Conservation (phyloP, 1,140 invertebrate genomes). For the Agrilus planipennis region DNA sequence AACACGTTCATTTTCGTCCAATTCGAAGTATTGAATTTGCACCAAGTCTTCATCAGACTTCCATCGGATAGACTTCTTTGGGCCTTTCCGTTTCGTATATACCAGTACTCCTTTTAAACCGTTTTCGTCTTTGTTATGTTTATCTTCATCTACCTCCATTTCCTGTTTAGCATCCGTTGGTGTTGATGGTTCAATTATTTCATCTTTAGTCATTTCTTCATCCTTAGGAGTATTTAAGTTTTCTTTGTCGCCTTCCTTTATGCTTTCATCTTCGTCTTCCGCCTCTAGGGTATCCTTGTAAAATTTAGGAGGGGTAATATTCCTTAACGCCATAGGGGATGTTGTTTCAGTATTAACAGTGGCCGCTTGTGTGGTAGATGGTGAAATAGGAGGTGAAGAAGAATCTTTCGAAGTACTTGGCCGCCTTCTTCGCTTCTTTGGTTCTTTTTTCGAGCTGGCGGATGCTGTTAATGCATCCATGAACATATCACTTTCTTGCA, state of each 20-base stretch:
- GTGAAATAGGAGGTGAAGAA: conserved; percentile 31
- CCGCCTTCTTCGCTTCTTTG: conserved; percentile 63
- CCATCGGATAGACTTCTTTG: conserved; percentile 78
- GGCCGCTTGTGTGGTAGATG: conserved; percentile 28
- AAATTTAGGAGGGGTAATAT: conserved; percentile 59
- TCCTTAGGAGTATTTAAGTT: conserved; percentile 1
- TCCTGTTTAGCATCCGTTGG: not conserved
- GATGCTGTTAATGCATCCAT: conserved; percentile 76
- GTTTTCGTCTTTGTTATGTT: conserved; percentile 5
- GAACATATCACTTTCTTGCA: conserved; percentile 84
- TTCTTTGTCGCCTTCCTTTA: conserved; percentile 7
- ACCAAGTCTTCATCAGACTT: conserved; percentile 66
- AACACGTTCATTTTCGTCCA: conserved; percentile 88
- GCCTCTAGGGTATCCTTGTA: conserved; percentile 83
- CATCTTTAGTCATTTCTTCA: not conserved
- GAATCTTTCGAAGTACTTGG: conserved; percentile 50
- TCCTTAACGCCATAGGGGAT: conserved; percentile 35
- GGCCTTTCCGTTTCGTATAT: conserved; percentile 44
- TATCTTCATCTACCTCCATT: conserved; percentile 11
- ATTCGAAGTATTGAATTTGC: conserved; percentile 76
- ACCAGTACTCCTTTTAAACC: conserved; percentile 25
- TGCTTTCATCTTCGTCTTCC: conserved; percentile 34
- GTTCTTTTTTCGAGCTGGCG: conserved; percentile 59
- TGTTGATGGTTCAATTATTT: not conserved
- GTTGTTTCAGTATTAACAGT: conserved; percentile 21